Evolutionary conservation across 2,113 vertebrate species (phyloP).

Genomic region (Zosterops hypoxanthus): DNA sequence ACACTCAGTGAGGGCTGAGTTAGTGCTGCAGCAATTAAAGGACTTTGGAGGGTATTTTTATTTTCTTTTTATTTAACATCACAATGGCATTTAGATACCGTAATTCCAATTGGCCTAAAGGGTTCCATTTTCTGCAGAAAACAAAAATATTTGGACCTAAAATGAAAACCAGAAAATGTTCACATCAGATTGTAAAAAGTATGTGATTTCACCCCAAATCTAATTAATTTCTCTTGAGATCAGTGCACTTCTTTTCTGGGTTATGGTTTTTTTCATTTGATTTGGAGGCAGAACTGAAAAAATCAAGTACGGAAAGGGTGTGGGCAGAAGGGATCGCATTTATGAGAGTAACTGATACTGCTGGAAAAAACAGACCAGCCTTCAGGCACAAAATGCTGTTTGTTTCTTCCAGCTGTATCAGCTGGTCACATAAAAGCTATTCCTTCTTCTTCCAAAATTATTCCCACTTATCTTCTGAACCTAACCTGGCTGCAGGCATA

Average conservation of each 20-base stretch:
- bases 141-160: background rate
- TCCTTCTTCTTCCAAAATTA: slow-evolving; percentile 25
- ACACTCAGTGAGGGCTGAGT: background rate
- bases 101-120: background rate
- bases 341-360: slow-evolving; percentile 37
- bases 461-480: slow-evolving; percentile 10
- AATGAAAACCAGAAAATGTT: slow-evolving; percentile 39
- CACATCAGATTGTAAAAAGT: background rate
- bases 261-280: background rate
- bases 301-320: slow-evolving; percentile 23
- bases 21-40: background rate
- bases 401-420: slow-evolving; percentile 50
- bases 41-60: background rate
- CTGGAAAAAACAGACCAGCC: slow-evolving; percentile 40
- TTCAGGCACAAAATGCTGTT: slow-evolving; percentile 43
- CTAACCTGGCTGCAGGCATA: background rate
- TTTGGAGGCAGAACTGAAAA: slow-evolving; percentile 57
- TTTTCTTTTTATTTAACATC: background rate
- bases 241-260: background rate
- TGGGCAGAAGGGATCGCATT: slow-evolving; percentile 43
- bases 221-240: slow-evolving; percentile 36
- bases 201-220: slow-evolving; percentile 4
- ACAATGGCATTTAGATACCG: background rate
- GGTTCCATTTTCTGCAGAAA: slow-evolving; percentile 2
- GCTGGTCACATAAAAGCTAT: slow-evolving; percentile 29